Evolutionary conservation across 2,113 vertebrate species (phyloP).

Genomic region (Mirza zaza): DNA sequence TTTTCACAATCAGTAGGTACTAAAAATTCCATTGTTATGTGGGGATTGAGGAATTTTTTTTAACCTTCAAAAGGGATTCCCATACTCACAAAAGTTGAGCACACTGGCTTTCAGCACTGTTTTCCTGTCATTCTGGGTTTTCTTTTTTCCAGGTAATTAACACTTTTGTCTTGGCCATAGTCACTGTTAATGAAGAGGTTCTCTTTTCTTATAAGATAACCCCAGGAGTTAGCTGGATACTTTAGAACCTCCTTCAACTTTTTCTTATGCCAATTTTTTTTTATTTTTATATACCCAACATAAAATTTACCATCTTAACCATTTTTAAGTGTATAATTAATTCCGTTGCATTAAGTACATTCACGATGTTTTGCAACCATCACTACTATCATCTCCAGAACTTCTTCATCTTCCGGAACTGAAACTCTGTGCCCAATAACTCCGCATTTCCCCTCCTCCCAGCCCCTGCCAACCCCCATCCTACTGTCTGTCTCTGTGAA

Average conservation of each 20-base stretch:
- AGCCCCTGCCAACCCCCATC: background rate
- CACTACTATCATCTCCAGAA: background rate
- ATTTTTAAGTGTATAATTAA: background rate
- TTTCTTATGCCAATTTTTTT: background rate
- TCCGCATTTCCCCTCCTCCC: accelerated
- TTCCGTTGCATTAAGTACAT: background rate
- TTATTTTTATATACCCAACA: background rate
- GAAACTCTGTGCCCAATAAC: background rate
- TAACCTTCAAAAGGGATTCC: background rate
- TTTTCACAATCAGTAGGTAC: background rate
- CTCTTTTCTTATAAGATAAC: background rate
- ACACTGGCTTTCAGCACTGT: background rate
- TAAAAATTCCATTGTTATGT: background rate
- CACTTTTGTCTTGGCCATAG: background rate
- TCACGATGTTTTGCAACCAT: accelerated
- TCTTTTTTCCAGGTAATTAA: background rate
- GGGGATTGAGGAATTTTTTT: background rate
- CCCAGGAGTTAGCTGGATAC: background rate
- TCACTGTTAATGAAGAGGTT: background rate
- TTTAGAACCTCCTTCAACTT: background rate
- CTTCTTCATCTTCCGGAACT: background rate
- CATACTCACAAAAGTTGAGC: background rate
- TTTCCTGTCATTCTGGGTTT: background rate
- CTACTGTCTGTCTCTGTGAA: background rate
- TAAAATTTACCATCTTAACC: background rate